These are phyloP conservation scores for Metopia argyrocephala DNA, from an alignment of 2,888 invertebrate genomes.

Conservation along the genomic window DNA sequence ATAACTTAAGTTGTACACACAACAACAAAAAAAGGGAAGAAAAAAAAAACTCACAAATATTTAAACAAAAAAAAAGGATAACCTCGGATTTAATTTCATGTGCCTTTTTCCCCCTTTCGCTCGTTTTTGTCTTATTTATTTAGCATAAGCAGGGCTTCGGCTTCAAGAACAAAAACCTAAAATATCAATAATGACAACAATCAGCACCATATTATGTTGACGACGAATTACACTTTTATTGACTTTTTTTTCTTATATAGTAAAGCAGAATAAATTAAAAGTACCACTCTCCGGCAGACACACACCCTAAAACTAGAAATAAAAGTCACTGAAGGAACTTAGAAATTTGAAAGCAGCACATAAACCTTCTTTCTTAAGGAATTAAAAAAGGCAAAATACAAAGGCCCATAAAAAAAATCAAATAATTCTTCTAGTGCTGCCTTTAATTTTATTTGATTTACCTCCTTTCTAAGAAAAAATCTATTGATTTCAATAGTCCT, in stretches of 20 bases:
- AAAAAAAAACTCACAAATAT: neutral
- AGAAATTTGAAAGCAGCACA: neutral
- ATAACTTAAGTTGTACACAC: conserved; percentile 29
- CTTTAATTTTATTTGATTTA: neutral
- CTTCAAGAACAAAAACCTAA: conserved; percentile 25
- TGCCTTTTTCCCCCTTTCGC: conserved; percentile 23
- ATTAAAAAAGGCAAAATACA: too few relatives aligned
- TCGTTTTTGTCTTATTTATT: conserved; percentile 1
- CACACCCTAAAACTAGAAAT: conserved; percentile 16
- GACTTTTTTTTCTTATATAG: conserved; percentile 34
- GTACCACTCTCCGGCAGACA: too few relatives aligned
- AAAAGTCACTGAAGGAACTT: conserved; percentile 13
- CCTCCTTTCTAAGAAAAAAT: conserved; percentile 6
- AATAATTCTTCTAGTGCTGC: conserved; percentile 4
- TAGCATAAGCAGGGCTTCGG: neutral
- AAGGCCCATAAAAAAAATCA: neutral
- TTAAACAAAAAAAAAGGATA: conserved; percentile 15
- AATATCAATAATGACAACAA: conserved; percentile 52
- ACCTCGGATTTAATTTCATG: conserved; percentile 36
- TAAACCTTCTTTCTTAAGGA: too few relatives aligned
- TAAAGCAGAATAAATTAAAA: conserved; percentile 1
- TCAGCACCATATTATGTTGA: conserved; percentile 32
- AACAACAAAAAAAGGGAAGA: neutral
- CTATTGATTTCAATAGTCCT: conserved; percentile 20
- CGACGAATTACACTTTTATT: conserved; percentile 52